Percentiles rank a stretch among this genome's conserved stretches.
phyloP scores from a whole-genome alignment of 2,888 invertebrate species.

The Atrina japonica region DNA sequence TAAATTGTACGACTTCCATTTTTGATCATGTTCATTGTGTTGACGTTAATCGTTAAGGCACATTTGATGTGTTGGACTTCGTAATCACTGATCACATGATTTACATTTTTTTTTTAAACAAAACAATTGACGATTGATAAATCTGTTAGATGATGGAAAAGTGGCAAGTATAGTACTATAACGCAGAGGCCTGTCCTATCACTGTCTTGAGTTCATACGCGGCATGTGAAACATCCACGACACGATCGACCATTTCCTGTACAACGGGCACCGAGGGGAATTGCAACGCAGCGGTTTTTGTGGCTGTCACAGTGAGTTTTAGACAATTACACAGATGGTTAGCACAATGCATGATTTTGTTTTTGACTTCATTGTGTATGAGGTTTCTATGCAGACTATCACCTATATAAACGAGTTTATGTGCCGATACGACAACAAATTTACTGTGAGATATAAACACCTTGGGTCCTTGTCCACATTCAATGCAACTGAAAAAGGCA shows the following conservation, averaged over 20 bases:
- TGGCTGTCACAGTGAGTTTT: slow-evolving; percentile 89
- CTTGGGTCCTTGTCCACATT: slow-evolving; percentile 96
- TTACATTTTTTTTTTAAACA: too few species aligned
- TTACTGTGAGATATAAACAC: slow-evolving; percentile 95
- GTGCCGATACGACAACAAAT: slow-evolving; percentile 95
- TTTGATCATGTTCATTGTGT: too few species aligned
- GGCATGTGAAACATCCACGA: slow-evolving; percentile 91
- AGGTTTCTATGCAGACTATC: slow-evolving; percentile 95
- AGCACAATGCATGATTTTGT: slow-evolving; percentile 80
- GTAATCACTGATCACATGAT: too few species aligned
- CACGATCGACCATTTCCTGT: slow-evolving; percentile 95
- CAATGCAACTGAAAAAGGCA: slow-evolving; percentile 94
- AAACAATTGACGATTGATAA: too few species aligned
- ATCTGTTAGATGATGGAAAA: too few species aligned
- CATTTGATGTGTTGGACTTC: too few species aligned
- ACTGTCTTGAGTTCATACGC: slow-evolving; percentile 88
- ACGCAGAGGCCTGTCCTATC: slow-evolving; percentile 72
- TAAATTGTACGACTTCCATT: too few species aligned
- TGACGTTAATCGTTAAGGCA: too few species aligned
- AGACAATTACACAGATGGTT: slow-evolving; percentile 77
- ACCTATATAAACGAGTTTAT: slow-evolving; percentile 95
- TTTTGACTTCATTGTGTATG: slow-evolving; percentile 87
- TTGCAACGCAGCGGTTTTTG: slow-evolving; percentile 94
- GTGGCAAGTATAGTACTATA: slow-evolving; percentile 43
- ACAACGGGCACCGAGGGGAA: slow-evolving; percentile 95